Evolutionary conservation across 1,140 invertebrate species (phyloP).

Genomic region (Ips nitidus): DNA sequence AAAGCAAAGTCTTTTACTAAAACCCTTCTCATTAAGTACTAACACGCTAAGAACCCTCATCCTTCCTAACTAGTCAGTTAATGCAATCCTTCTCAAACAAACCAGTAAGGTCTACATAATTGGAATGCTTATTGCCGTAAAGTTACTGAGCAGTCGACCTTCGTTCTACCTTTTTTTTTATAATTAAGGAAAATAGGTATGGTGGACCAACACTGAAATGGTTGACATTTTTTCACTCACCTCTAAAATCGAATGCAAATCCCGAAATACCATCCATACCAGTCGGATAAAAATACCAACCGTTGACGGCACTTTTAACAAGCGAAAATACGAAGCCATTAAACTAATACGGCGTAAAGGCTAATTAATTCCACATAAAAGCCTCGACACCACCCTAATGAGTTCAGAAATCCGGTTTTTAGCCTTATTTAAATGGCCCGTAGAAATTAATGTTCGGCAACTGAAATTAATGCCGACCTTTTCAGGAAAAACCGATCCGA

Average conservation of each 20-base stretch:
- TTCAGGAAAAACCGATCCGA: constrained; percentile 14
- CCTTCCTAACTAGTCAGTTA: too few species aligned
- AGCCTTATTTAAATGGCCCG: constrained; percentile 39
- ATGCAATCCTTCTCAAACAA: too few species aligned
- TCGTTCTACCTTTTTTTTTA: too few species aligned
- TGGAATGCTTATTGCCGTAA: too few species aligned
- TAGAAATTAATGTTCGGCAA: constrained; percentile 37
- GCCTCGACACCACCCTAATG: constrained; percentile 41
- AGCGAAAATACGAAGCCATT: constrained; percentile 19
- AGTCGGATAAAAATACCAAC: constrained; percentile 1
- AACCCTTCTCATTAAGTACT: too few species aligned
- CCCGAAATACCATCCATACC: background rate
- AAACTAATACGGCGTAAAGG: constrained; percentile 28
- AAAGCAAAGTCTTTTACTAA: too few species aligned
- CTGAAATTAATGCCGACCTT: constrained; percentile 21
- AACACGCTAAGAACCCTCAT: too few species aligned
- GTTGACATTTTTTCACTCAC: background rate
- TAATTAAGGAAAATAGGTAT: too few species aligned
- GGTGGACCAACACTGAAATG: too few species aligned
- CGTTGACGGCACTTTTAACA: background rate
- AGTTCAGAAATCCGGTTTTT: constrained; percentile 41
- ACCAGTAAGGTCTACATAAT: too few species aligned
- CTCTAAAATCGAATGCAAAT: constrained; percentile 3
- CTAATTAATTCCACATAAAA: constrained; percentile 40
- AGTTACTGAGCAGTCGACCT: too few species aligned